These are phyloP conservation scores for Hypotaenidia okinawae DNA, from an alignment of 2,797 vertebrate genomes.

Conservation along the genomic window DNA sequence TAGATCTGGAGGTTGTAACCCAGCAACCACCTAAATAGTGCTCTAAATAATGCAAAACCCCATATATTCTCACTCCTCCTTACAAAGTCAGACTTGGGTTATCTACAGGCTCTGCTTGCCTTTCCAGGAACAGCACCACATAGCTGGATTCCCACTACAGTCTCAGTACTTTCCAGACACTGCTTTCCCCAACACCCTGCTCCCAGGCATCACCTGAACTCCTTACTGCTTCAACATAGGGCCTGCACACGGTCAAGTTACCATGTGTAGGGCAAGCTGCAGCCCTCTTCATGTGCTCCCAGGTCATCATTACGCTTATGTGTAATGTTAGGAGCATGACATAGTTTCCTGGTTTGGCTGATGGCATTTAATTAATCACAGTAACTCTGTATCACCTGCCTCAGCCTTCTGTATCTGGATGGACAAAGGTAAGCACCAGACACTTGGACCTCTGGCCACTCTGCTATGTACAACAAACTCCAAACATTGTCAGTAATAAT, in stretches of 20 bases:
- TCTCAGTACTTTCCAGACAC: not conserved
- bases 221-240: not conserved
- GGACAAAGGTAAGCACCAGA: not conserved
- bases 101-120: not conserved
- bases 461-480: not conserved
- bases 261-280: not conserved
- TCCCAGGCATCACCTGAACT: not conserved
- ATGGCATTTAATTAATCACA: not conserved
- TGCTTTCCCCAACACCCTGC: not conserved
- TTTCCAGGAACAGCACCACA: not conserved
- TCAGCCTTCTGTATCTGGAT: not conserved
- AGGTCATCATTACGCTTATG: not conserved
- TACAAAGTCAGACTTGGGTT: not conserved
- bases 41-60: not conserved
- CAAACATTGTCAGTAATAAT: not conserved
- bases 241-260: rapidly evolving
- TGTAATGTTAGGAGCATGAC: not conserved
- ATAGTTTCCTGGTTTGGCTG: not conserved
- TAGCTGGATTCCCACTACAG: not conserved
- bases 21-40: not conserved
- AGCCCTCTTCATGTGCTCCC: not conserved
- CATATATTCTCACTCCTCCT: not conserved
- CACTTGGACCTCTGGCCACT: not conserved
- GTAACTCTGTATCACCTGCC: not conserved
- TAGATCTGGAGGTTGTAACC: not conserved